These are phyloP conservation scores for Tauraco erythrolophus DNA, from an alignment of 2,113 vertebrate species.

Conservation along the genomic window DNA sequence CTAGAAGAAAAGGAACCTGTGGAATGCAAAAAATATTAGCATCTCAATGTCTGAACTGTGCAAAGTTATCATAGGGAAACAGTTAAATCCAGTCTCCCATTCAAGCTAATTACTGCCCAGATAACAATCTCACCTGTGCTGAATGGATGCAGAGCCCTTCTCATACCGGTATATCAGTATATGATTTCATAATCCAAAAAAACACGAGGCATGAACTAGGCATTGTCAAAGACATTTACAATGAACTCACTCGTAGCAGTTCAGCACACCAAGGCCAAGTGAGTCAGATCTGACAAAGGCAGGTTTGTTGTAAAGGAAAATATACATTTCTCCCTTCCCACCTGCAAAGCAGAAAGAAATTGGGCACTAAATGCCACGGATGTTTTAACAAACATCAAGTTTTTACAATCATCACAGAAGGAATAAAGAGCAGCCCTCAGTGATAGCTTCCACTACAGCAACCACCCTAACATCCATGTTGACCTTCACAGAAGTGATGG, in stretches of 20 bases:
- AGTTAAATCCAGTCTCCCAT: neutral
- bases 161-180: slow-evolving; percentile 54
- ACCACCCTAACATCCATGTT: neutral
- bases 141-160: neutral
- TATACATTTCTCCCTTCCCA: neutral
- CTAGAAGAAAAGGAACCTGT: slow-evolving; percentile 23
- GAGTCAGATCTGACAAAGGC: neutral
- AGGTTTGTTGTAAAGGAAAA: slow-evolving; percentile 1
- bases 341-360: slow-evolving; percentile 1
- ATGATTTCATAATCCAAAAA: slow-evolving; percentile 37
- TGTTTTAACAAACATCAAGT: neutral
- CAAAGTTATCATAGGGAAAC: neutral
- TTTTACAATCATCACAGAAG: neutral
- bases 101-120: neutral
- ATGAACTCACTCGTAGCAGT: neutral
- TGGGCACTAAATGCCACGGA: neutral
- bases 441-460: neutral
- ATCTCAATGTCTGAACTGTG: neutral
- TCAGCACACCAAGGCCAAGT: neutral
- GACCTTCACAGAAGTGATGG: neutral
- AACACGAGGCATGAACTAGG: neutral
- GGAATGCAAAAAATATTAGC: neutral
- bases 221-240: neutral
- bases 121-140: slow-evolving; percentile 16
- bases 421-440: neutral